phyloP scores from a whole-genome alignment of 2,113 vertebrate genomes.

The Actenoides lindsayi region DNA sequence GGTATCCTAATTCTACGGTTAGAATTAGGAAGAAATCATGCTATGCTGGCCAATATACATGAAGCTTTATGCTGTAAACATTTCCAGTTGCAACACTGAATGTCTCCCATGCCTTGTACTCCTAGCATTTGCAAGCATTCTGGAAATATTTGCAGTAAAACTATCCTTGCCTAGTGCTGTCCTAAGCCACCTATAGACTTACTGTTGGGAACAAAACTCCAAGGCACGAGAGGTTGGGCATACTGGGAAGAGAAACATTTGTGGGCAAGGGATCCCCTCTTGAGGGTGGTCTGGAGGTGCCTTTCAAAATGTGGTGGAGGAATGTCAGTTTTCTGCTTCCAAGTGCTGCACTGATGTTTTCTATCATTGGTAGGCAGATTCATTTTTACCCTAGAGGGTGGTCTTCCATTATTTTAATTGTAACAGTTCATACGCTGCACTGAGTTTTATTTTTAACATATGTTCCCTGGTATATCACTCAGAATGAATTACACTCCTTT shows the following conservation, averaged over 20 bases:
- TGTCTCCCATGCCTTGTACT: neutral
- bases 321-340: neutral
- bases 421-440: neutral
- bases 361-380: neutral
- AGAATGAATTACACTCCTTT: slow-evolving; percentile 55
- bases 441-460: slow-evolving; percentile 74
- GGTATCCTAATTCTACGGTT: neutral
- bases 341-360: neutral
- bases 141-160: neutral
- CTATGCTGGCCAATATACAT: neutral
- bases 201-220: neutral
- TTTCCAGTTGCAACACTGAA: neutral
- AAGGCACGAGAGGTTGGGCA: neutral
- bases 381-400: neutral
- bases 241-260: neutral
- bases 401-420: slow-evolving; percentile 17
- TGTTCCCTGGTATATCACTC: slow-evolving; percentile 65
- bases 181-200: neutral
- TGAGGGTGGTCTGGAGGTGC: neutral
- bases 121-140: neutral
- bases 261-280: neutral
- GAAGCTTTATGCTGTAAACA: neutral
- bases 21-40: neutral
- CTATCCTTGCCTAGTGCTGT: neutral
- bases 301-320: neutral